Evolutionary conservation across 2,797 vertebrate species (phyloP).

Genomic region (Diplodus sargus): DNA sequence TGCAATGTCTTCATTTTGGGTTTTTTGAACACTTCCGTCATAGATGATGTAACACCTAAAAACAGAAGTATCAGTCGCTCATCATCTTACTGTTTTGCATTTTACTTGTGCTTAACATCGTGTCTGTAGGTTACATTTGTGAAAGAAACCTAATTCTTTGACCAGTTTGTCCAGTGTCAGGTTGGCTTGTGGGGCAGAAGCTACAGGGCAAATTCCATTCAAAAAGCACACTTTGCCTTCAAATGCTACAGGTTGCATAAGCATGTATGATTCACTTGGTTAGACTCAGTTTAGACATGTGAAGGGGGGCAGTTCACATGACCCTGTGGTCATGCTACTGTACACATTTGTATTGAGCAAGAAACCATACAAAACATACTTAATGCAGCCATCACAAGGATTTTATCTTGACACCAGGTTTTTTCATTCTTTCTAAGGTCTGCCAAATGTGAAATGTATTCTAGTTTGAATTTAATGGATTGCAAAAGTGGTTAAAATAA

Average conservation of each 20-base stretch:
- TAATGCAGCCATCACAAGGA: neutral
- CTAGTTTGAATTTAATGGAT: no score
- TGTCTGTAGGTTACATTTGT: neutral
- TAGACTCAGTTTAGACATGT: slow-evolving; percentile 1
- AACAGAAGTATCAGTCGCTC: neutral
- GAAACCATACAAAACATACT: neutral
- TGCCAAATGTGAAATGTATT: no score
- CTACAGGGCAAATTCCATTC: slow-evolving; percentile 64
- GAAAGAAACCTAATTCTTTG: neutral
- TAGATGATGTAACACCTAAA: neutral
- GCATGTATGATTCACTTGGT: slow-evolving; percentile 17
- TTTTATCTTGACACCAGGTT: neutral
- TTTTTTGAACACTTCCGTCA: neutral
- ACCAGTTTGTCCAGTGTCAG: slow-evolving; percentile 13
- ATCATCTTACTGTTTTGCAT: neutral
- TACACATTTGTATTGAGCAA: neutral
- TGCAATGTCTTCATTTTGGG: neutral
- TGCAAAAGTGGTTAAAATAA: no score
- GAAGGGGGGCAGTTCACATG: neutral
- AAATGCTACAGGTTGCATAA: slow-evolving; percentile 57
- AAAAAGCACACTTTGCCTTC: slow-evolving; percentile 13
- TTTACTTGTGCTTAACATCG: neutral
- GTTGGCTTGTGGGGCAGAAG: slow-evolving; percentile 18
- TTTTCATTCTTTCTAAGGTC: no score
- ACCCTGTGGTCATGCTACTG: neutral